phyloP scores from a whole-genome alignment of 2,888 invertebrate species.

The Callinectes sapidus region DNA sequence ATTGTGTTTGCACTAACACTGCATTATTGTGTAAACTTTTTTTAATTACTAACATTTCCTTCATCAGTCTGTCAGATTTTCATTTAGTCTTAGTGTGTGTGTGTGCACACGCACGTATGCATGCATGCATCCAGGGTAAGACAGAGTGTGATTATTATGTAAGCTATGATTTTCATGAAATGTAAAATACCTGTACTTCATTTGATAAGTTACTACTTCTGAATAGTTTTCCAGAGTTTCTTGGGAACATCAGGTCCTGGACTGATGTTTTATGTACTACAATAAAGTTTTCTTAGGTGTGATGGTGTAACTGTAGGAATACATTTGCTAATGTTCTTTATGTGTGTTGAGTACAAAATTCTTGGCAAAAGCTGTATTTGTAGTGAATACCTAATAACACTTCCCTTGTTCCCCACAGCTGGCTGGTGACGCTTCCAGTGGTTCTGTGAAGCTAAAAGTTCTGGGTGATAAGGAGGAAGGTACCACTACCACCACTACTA shows the following conservation, averaged over 20 bases:
- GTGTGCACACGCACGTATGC: too few relatives aligned
- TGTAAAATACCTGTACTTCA: too few relatives aligned
- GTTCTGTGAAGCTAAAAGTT: conserved; percentile 58
- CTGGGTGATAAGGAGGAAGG: conserved; percentile 40
- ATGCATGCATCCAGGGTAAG: too few relatives aligned
- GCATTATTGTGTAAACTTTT: background rate
- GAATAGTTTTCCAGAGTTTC: too few relatives aligned
- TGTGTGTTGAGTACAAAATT: background rate
- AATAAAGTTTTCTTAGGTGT: background rate
- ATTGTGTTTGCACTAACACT: background rate
- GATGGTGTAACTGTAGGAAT: background rate
- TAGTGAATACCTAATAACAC: background rate
- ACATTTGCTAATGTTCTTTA: background rate
- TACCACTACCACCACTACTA: background rate
- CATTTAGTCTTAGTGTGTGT: too few relatives aligned
- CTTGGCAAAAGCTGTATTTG: background rate
- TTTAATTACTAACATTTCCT: background rate
- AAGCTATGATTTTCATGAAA: too few relatives aligned
- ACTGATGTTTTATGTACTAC: background rate
- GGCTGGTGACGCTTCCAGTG: conserved; percentile 61
- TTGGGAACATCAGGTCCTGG: background rate
- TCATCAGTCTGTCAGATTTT: too few relatives aligned
- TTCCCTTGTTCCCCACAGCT: conserved; percentile 35
- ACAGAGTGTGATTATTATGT: too few relatives aligned
- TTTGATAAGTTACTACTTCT: too few relatives aligned